Evolutionary conservation across 2,888 invertebrate genomes (phyloP), one percentile per base, ranked within the genome.

Genomic region (Hedychridium roseum): DNA sequence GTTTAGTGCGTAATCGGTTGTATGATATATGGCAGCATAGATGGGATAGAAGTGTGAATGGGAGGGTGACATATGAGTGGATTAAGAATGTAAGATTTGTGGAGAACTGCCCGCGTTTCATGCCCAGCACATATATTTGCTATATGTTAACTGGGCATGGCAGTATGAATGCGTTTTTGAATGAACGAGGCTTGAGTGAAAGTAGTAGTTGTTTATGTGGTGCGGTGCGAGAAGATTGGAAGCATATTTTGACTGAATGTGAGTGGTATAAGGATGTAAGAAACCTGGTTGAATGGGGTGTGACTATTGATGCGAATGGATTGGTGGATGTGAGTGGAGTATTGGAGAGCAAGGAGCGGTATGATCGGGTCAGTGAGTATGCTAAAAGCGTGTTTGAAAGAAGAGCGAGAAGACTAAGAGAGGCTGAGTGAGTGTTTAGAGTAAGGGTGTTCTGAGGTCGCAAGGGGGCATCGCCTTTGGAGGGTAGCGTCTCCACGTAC

Each of bases 21-120:
- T 42, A 32, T 20, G 27, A 23, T 3, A 11, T 7, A 11, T 42
- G 42, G 42, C 42, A 42, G 11, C 6, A 1, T 0, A 27, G 42
- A 14, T 42, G 42, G 42, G 26, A 35, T 7, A 14, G 3, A 3
- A 14, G 14, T 2, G 23, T 2, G 1, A 14, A 21, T 4, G 43
- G 43, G 4, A 4, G 34, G 18, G 12, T 11, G 2, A 34, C 35
- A 5, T 35, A 43, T 3, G 15, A 35, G 18, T 43, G 12, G 6
- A 39, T 39, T 4, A 16, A 9, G 18, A 11, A 30, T 26, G 28
- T 17, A 1, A 18, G 16, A 1, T 28, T 17, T 6, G 23, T 23
- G 23, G 9, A 23, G 23, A 23, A 23, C 5, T 23, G 23, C 9
- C 5, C 5, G 9, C 9, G 23, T 5, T 23, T 23, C 9, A 9